Base-by-base conservation (phyloP, 2,797 vertebrate species). In the Masticophis lateralis region DNA sequence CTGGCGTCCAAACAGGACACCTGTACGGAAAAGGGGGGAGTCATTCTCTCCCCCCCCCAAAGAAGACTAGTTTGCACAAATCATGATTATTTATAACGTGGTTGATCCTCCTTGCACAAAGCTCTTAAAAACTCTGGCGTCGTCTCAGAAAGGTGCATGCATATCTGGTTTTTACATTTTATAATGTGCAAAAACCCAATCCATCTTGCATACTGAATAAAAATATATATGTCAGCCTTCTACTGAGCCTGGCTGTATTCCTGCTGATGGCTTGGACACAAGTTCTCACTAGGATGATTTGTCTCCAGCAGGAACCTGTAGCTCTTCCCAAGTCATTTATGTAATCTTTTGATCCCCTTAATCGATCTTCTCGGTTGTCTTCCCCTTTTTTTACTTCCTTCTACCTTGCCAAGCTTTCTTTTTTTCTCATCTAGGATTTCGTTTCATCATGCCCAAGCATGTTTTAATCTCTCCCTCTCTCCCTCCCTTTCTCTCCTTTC, bases 1-100 rank as follows among this genome's bases (percentile, higher is more conserved):
- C 87, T 43, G 25, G 94, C 91, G 94, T 92, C 92, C 93, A 94
- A 96, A 74, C 79, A 0, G 4, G 96, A 92, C 94, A 95, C 93
- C 97, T 97, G 95, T 1, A 0, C 55, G 92, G 92, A 95, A 95
- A 87, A 86, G 14, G 18, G 1, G 55, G 47, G 47, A 47, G 43
- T 47, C 43, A 5, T 47, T 47, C 43, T 1, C 59, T 1, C 20
- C 20, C 2, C 59, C 59, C 0, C 59, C 22, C 7, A 3, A 18
- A 47, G 32, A 32, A 18, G 66, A 61, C 0, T 2, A 32, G n/a
- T 90, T 94, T 94, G 88, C 0, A 0, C 79, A 88, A 91, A 91
- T 94, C 93, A 91, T 9, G 92, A 94, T 94, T 93, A 57, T 32
- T 88, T 94, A 93, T 66, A 94, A 87, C 3, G 6, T 59, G 6